A percentile compares a stretch with the other conserved stretches of the same genome.
These are phyloP conservation scores for Zygothrica quintamaculata DNA, from an alignment of 2,888 invertebrate species.

Conservation along the genomic window DNA sequence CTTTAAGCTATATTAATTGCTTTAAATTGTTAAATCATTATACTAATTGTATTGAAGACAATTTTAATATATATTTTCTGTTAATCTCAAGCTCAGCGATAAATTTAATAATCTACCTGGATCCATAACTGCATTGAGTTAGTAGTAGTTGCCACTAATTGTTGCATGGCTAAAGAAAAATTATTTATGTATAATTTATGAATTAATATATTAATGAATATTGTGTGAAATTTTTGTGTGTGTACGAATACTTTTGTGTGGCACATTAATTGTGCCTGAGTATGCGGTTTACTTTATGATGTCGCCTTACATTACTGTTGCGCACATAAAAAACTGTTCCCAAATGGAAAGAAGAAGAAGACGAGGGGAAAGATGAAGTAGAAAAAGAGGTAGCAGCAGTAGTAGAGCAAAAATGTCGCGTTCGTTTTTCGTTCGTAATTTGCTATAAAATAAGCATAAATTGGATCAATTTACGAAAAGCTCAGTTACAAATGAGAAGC, in stretches of 20 bases:
- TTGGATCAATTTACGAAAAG: slow-evolving; percentile 82
- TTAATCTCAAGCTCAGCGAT: too few relatives aligned
- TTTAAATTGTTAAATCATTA: too few relatives aligned
- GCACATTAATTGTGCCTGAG: slow-evolving; percentile 50
- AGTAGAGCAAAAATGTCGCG: slow-evolving; percentile 28
- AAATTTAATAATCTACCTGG: too few relatives aligned
- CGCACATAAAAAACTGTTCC: too few relatives aligned
- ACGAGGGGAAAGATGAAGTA: background rate
- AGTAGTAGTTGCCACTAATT: too few relatives aligned
- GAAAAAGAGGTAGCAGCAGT: slow-evolving; percentile 4
- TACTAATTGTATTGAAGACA: too few relatives aligned
- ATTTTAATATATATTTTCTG: too few relatives aligned
- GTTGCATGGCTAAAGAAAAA: too few relatives aligned
- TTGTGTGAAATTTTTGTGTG: slow-evolving; percentile 18
- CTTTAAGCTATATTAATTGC: too few relatives aligned
- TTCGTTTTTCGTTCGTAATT: slow-evolving; percentile 78
- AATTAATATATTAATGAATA: slow-evolving; percentile 8
- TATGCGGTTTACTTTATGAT: slow-evolving; percentile 14
- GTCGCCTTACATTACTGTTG: too few relatives aligned
- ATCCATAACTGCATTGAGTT: too few relatives aligned
- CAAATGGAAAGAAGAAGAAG: background rate
- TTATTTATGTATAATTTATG: too few relatives aligned
- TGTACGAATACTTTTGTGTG: slow-evolving; percentile 17
- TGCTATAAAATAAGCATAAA: slow-evolving; percentile 83
- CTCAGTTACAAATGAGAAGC: slow-evolving; percentile 66